Evolutionary conservation across 2,113 vertebrate genomes (phyloP).

Genomic region (Hypocryptadius cinnamomeus): DNA sequence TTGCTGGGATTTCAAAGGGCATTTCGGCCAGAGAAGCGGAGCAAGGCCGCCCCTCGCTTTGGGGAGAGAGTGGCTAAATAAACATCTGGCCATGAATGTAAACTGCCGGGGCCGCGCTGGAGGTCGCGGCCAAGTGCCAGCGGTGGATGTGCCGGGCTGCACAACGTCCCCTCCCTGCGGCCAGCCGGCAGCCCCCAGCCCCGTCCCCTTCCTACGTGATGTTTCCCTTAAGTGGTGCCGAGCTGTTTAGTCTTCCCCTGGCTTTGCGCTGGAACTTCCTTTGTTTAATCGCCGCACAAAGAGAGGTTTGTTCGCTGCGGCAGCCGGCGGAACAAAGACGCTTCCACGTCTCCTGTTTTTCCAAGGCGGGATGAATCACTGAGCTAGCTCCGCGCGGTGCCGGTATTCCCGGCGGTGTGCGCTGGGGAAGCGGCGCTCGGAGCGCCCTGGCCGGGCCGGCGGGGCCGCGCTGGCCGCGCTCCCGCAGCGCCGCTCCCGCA

Average conservation of each 20-base stretch:
- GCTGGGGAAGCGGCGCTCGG: neutral
- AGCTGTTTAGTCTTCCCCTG: slow-evolving; percentile 69
- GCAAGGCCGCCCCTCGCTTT: slow-evolving; percentile 24
- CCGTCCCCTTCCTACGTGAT: slow-evolving; percentile 46
- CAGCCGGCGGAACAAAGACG: slow-evolving; percentile 56
- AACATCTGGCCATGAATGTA: slow-evolving; percentile 27
- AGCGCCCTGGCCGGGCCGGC: neutral
- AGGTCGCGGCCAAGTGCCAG: slow-evolving; percentile 27
- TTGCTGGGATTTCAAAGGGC: slow-evolving; percentile 16
- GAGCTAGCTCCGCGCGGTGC: neutral
- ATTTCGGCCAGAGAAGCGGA: slow-evolving; percentile 12
- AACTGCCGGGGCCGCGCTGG: neutral
- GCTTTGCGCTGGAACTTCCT: slow-evolving; percentile 65
- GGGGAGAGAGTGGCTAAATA: neutral
- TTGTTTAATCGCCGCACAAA: slow-evolving; percentile 69
- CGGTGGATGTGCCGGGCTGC: slow-evolving; percentile 19
- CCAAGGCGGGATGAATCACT: slow-evolving; percentile 27
- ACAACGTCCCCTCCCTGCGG: neutral
- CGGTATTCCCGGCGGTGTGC: neutral
- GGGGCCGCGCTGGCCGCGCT: neutral
- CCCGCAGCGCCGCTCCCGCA: neutral
- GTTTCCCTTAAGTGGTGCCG: slow-evolving; percentile 64
- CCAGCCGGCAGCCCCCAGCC: neutral
- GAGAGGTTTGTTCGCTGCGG: slow-evolving; percentile 40
- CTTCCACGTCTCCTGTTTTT: slow-evolving; percentile 50